Evolutionary conservation across 2,888 invertebrate genomes (phyloP), one percentile per base, ranked within the genome.

Genomic region (Cataglyphis livida): DNA sequence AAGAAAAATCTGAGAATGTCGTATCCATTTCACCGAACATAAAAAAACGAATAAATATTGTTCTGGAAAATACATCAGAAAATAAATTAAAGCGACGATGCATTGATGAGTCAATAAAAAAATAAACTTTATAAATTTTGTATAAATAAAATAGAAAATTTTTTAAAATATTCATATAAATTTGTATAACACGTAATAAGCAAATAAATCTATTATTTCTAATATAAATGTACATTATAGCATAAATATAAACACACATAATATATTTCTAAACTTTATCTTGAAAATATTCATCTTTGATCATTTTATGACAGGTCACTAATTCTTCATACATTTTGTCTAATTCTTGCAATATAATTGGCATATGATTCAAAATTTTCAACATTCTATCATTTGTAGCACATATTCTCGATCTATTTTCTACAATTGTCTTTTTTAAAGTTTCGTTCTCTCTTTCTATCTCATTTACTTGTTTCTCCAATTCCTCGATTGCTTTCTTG

Each of bases 371-470:
- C 3, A 89, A 61, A 15, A 85, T 85, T n/a, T 64, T 83, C 9
- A 68, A 85, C 5, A 91, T 84, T 44, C 62, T 85, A 10, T 91
- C 84, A 28, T 90, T 85, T 21, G 84, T 73, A 0, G 68, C 38
- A 28, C 70, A 68, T 35, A 87, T 70, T 54, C 75, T 87, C 35
- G 84, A 78, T 84, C 93, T 89, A 70, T 79, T 86, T 38, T 88
- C 86, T 0, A 79, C 25, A 44, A 94, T 76, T 82, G 86, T 41
- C 41, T 88, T 78, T 83, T 90, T 89, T 62, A 93, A 57, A 5
- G n/a, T 54, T 68, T 84, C 75, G 76, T 94, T 94, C 78, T 92
- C 91, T n/a, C 85, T 84, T 78, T 93, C 91, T n/a, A 92, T 79
- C 74, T 88, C 75, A 0, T 61, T 81, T 44, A 93, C 88, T 57